phyloP scores from a whole-genome alignment of 2,797 vertebrate species.

The Tapirus indicus region DNA sequence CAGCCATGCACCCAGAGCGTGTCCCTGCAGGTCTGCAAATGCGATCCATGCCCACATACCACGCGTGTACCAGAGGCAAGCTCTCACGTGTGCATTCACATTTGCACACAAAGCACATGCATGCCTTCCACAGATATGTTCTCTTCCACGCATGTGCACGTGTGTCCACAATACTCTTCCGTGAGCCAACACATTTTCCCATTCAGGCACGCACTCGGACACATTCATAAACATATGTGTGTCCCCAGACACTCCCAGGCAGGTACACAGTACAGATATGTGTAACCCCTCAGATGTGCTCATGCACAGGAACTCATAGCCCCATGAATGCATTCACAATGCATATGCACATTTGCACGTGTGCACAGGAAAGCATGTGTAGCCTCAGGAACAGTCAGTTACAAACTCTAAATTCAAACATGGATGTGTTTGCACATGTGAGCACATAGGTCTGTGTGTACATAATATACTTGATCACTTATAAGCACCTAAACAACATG shows the following conservation, averaged over 20 bases:
- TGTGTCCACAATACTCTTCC: neutral
- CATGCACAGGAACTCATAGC: neutral
- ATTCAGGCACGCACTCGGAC: neutral
- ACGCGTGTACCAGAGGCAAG: neutral
- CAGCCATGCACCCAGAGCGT: neutral
- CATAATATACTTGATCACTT: neutral
- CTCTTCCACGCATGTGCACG: neutral
- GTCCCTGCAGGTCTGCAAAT: neutral
- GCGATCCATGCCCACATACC: neutral
- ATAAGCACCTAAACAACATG: neutral
- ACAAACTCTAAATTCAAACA: neutral
- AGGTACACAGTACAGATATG: neutral
- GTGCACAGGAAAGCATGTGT: neutral
- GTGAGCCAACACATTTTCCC: neutral
- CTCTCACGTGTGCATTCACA: accelerated
- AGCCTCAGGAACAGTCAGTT: neutral
- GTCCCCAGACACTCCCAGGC: neutral
- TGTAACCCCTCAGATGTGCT: neutral
- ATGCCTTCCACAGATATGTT: neutral
- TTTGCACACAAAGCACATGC: neutral
- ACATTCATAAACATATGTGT: neutral
- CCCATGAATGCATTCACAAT: neutral
- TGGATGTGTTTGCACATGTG: neutral
- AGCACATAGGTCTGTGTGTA: neutral
- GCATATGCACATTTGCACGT: neutral